Conservation (phyloP, 1,140 invertebrate genomes). For the Zeugodacus cucurbitae region DNA sequence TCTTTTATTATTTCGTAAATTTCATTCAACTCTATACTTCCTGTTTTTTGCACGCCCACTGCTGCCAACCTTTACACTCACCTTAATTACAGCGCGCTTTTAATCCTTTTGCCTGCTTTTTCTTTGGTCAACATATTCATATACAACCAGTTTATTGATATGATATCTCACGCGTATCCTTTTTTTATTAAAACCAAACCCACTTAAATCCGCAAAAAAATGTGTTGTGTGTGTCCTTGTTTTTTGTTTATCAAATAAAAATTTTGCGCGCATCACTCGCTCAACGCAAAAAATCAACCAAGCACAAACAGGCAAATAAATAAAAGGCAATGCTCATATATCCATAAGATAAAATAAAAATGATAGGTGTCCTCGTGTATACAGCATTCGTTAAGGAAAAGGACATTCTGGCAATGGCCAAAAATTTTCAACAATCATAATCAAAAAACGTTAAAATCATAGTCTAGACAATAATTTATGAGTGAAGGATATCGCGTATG, state of each 20-base stretch:
- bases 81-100: conserved; percentile 30
- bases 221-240: neutral
- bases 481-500: conserved; percentile 48
- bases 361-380: neutral
- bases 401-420: conserved; percentile 42
- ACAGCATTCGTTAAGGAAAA: neutral
- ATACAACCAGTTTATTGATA: conserved; percentile 17
- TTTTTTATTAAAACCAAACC: neutral
- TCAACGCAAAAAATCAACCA: neutral
- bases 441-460: conserved; percentile 67
- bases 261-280: conserved; percentile 23
- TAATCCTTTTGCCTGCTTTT: neutral
- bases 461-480: conserved; percentile 67
- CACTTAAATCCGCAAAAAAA: neutral
- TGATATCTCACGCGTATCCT: conserved; percentile 18
- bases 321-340: neutral
- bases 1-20: neutral
- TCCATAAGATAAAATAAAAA: conserved; percentile 32
- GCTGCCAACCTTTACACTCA: neutral
- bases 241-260: conserved; percentile 35
- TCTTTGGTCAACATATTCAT: neutral
- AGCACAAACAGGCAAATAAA: conserved; percentile 18
- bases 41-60: too few relatives aligned
- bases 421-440: conserved; percentile 54
- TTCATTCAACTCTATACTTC: neutral